Evolutionary conservation across 2,113 vertebrate genomes (phyloP).

Genomic region (Prunella himalayana): DNA sequence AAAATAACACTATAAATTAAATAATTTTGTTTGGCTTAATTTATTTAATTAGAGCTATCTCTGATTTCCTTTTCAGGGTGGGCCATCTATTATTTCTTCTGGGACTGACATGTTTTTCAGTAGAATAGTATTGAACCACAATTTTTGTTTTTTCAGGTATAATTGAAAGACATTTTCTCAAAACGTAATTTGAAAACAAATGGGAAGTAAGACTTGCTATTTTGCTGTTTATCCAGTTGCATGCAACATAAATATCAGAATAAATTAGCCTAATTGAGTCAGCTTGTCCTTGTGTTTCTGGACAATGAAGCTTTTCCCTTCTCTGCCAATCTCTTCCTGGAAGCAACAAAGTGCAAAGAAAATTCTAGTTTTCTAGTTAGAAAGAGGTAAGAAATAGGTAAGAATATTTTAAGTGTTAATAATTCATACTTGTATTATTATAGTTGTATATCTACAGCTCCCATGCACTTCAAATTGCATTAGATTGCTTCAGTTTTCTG

Average conservation of each 20-base stretch:
- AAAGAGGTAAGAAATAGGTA: not conserved
- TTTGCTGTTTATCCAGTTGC: not conserved
- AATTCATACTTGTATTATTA: not conserved
- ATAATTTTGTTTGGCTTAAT: not conserved
- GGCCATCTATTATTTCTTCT: not conserved
- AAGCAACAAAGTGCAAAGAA: too few species aligned
- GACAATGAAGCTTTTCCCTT: not conserved
- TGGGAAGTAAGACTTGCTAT: not conserved
- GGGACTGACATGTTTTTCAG: not conserved
- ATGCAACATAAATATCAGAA: not conserved
- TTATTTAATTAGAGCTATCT: not conserved
- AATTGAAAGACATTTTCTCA: not conserved
- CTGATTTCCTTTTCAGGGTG: not conserved
- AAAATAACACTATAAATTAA: not conserved
- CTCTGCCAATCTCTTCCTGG: not conserved
- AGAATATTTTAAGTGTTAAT: not conserved
- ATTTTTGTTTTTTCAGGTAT: not conserved
- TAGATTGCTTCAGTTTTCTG: not conserved
- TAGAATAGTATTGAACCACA: not conserved
- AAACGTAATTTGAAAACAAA: not conserved
- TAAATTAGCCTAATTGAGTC: not conserved
- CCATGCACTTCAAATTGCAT: not conserved
- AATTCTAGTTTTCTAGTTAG: not conserved
- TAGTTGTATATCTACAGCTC: not conserved
- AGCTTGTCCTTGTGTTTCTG: not conserved